Conservation (phyloP, 2,113 vertebrate genomes). For the Setophaga petechia region DNA sequence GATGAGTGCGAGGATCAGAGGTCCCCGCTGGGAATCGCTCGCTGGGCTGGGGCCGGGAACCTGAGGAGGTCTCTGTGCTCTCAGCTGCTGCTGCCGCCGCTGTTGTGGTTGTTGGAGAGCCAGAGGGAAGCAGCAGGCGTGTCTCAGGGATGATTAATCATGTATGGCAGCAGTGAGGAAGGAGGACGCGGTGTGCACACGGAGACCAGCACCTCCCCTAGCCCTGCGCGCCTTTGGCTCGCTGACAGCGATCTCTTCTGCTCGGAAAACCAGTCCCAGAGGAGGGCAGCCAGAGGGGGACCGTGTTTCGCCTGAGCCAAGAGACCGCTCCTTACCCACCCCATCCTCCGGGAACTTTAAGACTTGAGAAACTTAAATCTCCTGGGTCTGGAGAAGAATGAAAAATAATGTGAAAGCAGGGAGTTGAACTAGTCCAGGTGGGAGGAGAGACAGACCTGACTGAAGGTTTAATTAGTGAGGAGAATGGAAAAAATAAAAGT, state of each 20-base stretch:
- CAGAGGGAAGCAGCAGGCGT: conserved; percentile 61
- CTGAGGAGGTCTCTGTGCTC: conserved; percentile 53
- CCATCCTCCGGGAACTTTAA: neutral
- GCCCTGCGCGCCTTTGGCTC: neutral
- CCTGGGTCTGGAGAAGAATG: neutral
- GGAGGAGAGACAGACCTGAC: conserved; percentile 40
- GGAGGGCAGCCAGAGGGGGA: neutral
- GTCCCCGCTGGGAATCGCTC: conserved; percentile 20
- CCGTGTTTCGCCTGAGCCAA: neutral
- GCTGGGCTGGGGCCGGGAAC: conserved; percentile 22
- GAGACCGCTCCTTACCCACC: neutral
- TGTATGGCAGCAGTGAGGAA: conserved; percentile 58
- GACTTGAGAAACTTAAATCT: neutral
- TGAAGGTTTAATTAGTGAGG: conserved; percentile 46
- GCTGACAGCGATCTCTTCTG: neutral
- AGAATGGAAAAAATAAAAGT: conserved; percentile 8
- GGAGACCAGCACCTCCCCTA: conserved; percentile 4
- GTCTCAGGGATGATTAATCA: conserved; percentile 69
- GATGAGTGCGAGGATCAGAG: neutral
- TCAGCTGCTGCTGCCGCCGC: neutral
- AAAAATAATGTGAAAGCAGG: neutral
- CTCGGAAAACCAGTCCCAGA: neutral
- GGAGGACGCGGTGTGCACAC: neutral
- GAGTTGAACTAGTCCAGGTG: conserved; percentile 21
- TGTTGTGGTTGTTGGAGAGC: conserved; percentile 46